phyloP scores from a whole-genome alignment of 2,888 invertebrate species.

The Chaitophorus viminalis region DNA sequence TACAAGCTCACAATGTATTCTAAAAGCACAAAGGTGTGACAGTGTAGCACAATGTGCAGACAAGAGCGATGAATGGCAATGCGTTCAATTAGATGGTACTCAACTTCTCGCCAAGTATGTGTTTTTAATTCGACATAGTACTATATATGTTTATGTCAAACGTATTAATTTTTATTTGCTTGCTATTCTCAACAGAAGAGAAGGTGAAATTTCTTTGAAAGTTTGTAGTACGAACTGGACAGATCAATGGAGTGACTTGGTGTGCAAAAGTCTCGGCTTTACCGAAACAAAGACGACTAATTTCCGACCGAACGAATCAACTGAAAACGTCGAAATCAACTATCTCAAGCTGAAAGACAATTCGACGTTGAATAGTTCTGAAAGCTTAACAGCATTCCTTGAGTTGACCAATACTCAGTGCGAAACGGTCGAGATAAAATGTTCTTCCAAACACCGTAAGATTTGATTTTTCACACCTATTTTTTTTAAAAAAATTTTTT shows the following conservation, averaged over 20 bases:
- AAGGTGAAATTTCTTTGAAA: conserved; percentile 37
- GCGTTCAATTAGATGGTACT: conserved; percentile 66
- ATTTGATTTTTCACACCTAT: not conserved
- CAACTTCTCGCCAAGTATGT: conserved; percentile 50
- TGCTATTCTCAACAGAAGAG: conserved; percentile 15
- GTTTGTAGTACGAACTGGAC: conserved; percentile 68
- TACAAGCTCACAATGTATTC: conserved; percentile 72
- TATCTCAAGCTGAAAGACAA: conserved; percentile 65
- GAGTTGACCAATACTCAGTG: conserved; percentile 67
- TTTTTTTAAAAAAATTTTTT: too few species aligned
- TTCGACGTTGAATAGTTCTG: conserved; percentile 65
- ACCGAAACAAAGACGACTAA: conserved; percentile 68
- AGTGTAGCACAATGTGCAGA: conserved; percentile 74
- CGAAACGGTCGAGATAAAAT: conserved; percentile 69
- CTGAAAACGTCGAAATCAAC: conserved; percentile 61
- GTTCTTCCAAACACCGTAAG: conserved; percentile 72
- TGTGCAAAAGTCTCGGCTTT: conserved; percentile 72
- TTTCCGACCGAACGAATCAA: conserved; percentile 65
- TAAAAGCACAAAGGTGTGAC: conserved; percentile 70
- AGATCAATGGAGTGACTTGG: conserved; percentile 70
- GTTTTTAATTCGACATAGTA: not conserved
- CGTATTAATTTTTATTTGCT: not conserved
- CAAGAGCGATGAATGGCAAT: conserved; percentile 74
- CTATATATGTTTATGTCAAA: not conserved
- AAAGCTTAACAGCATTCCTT: conserved; percentile 68